These are phyloP conservation scores for Pocillopora meandrina DNA, from an alignment of 92 coral and sea anemone genomes.

Conservation along the genomic window DNA sequence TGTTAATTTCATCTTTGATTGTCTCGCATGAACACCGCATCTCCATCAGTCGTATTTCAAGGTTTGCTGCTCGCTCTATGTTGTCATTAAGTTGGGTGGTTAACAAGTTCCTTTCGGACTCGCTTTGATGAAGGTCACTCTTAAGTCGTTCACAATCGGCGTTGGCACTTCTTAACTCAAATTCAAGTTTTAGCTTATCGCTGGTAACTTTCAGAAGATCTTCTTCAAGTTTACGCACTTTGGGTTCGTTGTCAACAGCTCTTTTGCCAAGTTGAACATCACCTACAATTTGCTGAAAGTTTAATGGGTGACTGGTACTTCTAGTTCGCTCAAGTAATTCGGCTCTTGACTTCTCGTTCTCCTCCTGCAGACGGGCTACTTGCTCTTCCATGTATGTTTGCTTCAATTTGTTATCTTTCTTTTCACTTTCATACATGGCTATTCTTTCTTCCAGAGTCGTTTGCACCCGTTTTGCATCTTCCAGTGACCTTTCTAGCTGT, in stretches of 20 bases:
- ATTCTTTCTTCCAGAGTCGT: slow-evolving; percentile 28
- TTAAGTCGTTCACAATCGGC: slow-evolving; percentile 61
- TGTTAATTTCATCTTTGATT: slow-evolving; percentile 65
- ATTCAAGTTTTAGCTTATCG: slow-evolving; percentile 62
- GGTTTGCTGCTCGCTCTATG: slow-evolving; percentile 72
- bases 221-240: slow-evolving; percentile 53
- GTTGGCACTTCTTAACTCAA: slow-evolving; percentile 59
- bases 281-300: background rate
- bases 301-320: background rate
- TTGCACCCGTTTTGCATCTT: slow-evolving; percentile 23
- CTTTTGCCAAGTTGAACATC: background rate
- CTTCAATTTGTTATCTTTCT: background rate
- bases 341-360: background rate
- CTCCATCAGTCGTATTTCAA: slow-evolving; percentile 84
- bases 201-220: slow-evolving; percentile 67
- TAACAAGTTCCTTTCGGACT: slow-evolving; percentile 68
- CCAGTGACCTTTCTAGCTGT: background rate
- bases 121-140: slow-evolving; percentile 62
- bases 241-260: slow-evolving; percentile 29
- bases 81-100: slow-evolving; percentile 72
- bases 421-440: slow-evolving; percentile 14
- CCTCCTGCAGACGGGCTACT: background rate
- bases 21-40: slow-evolving; percentile 77
- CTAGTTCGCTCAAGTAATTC: background rate
- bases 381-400: slow-evolving; percentile 19